Conservation (phyloP, 1,140 invertebrate genomes). For the Musca vetustissima region DNA sequence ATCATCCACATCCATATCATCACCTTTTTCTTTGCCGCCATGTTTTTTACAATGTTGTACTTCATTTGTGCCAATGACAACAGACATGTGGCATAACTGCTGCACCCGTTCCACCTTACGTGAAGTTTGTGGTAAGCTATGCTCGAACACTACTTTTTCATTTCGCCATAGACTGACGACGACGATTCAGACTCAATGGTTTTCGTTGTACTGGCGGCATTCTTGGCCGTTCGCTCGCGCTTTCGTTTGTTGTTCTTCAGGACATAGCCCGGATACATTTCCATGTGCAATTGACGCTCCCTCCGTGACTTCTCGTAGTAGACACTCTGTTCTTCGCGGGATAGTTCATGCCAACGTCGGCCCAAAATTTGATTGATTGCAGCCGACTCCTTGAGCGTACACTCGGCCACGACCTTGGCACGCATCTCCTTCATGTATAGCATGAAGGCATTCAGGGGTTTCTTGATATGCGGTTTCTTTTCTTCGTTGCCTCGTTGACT, state of each 20-base stretch:
- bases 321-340: conserved; percentile 97
- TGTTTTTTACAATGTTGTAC: neutral
- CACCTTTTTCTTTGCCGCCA: conserved; percentile 70
- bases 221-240: conserved; percentile 92
- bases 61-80: conserved; percentile 39
- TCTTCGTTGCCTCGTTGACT: conserved; percentile 49
- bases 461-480: conserved; percentile 97
- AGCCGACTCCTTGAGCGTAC: conserved; percentile 96
- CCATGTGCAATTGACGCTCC: conserved; percentile 97
- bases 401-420: conserved; percentile 97
- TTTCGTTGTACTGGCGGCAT: conserved; percentile 95
- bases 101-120: conserved; percentile 90
- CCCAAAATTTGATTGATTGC: conserved; percentile 99
- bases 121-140: conserved; percentile 57
- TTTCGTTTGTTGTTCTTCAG: conserved; percentile 99
- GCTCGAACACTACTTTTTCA: no score
- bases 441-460: conserved; percentile 99
- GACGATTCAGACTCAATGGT: conserved; percentile 89
- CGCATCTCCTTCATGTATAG: conserved; percentile 99
- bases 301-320: conserved; percentile 99
- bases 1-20: conserved; percentile 75
- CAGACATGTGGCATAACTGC: conserved; percentile 93
- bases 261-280: conserved; percentile 96
- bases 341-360: conserved; percentile 98
- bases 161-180: no score